These are phyloP conservation scores for Anthopleura sola DNA, from an alignment of 64 coral and sea anemone species.

Conservation along the genomic window DNA sequence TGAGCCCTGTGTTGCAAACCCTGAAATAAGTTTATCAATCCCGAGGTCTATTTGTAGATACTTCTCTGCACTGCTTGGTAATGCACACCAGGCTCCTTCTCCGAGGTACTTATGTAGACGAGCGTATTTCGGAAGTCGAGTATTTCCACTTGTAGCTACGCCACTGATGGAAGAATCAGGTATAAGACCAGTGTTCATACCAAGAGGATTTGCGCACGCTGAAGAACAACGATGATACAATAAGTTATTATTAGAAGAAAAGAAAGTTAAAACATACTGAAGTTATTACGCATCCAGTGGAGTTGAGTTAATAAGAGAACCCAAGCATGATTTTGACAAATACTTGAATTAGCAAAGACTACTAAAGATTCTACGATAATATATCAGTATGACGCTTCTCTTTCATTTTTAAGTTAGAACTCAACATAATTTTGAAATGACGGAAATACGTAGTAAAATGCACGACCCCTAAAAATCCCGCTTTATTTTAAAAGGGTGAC, in stretches of 20 bases:
- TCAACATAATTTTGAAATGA: too few relatives aligned
- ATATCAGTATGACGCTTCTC: too few relatives aligned
- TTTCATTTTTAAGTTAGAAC: too few relatives aligned
- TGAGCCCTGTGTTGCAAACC: background rate
- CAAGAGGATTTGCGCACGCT: background rate
- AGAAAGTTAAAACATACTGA: background rate
- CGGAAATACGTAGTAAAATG: too few relatives aligned
- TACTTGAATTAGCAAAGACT: too few relatives aligned
- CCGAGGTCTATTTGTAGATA: conserved; percentile 13
- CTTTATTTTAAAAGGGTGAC: too few relatives aligned
- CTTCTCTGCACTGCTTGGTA: background rate
- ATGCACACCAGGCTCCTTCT: conserved; percentile 2
- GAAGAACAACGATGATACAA: background rate
- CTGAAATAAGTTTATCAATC: background rate
- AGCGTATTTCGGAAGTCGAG: background rate
- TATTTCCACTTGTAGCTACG: background rate
- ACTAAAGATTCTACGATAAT: too few relatives aligned
- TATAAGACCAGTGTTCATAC: conserved; percentile 6
- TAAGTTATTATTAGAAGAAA: background rate
- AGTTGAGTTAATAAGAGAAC: background rate
- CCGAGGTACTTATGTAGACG: background rate
- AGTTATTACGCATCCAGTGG: background rate
- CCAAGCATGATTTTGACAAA: too few relatives aligned
- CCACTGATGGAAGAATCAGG: background rate
- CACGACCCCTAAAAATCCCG: too few relatives aligned